Evolutionary conservation across 2,888 invertebrate genomes (phyloP).

Genomic region (Pedicia rivosa): DNA sequence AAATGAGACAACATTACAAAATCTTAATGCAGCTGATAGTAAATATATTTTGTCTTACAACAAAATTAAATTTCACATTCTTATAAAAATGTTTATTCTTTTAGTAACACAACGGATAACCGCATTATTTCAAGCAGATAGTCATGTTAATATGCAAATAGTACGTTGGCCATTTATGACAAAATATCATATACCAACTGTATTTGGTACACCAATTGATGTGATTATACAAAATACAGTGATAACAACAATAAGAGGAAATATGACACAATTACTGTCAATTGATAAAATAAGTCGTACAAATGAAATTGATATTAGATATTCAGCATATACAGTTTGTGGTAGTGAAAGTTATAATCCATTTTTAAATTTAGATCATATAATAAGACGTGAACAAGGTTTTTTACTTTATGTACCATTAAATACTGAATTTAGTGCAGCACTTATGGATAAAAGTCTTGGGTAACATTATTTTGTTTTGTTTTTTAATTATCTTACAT

Average conservation of each 20-base stretch:
- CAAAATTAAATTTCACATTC: background rate
- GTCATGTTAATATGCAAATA: conserved; percentile 42
- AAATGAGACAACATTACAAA: conserved; percentile 45
- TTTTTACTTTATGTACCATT: conserved; percentile 48
- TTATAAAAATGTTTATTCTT: conserved; percentile 12
- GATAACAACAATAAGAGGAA: conserved; percentile 50
- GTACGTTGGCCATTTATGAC: conserved; percentile 38
- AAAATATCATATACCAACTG: conserved; percentile 37
- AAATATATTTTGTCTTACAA: conserved; percentile 21
- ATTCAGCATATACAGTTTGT: conserved; percentile 36
- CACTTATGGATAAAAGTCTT: conserved; percentile 21
- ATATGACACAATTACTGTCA: conserved; percentile 42
- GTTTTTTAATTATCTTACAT: background rate
- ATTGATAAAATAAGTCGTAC: conserved; percentile 39
- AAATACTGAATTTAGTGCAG: conserved; percentile 30
- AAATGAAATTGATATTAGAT: conserved; percentile 44
- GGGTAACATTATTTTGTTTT: background rate
- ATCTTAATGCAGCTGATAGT: conserved; percentile 44
- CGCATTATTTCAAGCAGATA: conserved; percentile 39
- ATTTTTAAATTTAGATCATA: conserved; percentile 43
- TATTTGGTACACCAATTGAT: conserved; percentile 40
- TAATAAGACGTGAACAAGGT: conserved; percentile 49
- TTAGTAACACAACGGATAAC: conserved; percentile 39
- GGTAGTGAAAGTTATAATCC: conserved; percentile 41
- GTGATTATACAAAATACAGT: conserved; percentile 31